Conservation (phyloP, 2,113 vertebrate genomes). For the human (Homo sapiens) region DNA sequence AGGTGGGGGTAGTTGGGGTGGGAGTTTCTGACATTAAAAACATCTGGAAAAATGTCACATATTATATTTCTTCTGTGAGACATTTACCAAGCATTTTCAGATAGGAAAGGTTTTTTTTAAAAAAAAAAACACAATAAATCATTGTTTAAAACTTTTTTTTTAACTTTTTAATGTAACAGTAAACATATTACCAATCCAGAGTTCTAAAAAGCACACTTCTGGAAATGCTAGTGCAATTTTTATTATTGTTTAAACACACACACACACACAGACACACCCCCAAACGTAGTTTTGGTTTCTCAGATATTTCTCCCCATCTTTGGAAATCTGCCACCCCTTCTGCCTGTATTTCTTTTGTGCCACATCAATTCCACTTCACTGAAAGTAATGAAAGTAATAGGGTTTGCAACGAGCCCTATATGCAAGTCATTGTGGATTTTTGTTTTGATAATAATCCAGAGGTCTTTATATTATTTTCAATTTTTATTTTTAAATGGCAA, state of each 20-base stretch:
- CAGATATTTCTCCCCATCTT: not conserved
- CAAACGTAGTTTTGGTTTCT: not conserved
- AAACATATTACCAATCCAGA: not conserved
- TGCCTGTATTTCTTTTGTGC: not conserved
- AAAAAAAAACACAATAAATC: not conserved
- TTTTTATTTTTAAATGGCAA: constrained; percentile 6
- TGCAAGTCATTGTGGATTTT: not conserved
- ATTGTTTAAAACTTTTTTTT: not conserved
- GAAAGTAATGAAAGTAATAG: not conserved
- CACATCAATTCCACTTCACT: not conserved
- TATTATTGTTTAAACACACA: not conserved
- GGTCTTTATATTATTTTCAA: not conserved
- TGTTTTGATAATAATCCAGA: not conserved
- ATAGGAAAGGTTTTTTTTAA: not conserved
- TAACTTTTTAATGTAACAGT: not conserved
- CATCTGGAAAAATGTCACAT: not conserved
- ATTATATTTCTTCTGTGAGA: not conserved
- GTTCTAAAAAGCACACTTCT: not conserved
- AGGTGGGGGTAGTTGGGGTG: fast-evolving
- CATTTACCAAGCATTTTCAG: not conserved
- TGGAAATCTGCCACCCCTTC: not conserved
- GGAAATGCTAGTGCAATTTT: not conserved
- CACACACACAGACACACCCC: not conserved
- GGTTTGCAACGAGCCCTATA: not conserved
- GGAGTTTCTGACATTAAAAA: not conserved